Evolutionary conservation across 1,140 invertebrate genomes (phyloP), one percentile per base, ranked within the genome.

Genomic region (Drosophila melanica): DNA sequence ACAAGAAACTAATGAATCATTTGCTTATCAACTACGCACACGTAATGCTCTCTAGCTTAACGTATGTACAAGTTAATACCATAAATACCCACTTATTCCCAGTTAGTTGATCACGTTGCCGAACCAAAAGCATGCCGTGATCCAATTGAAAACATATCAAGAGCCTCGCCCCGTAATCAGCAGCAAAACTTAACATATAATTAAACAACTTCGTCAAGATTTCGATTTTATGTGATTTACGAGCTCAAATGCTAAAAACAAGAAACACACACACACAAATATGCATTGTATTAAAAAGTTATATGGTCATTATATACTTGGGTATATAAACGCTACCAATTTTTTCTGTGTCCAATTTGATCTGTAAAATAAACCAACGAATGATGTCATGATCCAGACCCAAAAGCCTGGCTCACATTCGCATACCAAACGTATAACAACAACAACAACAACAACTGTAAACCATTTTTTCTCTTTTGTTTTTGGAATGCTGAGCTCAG

Each of bases 341-440:
- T 27, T 35, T 72, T 35, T 45, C 42, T 37, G 41, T 27, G 18
- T 18, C 8, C 16, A 8, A 55, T 30, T 66, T 20, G 0, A 35
- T 44, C 57, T 76, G 45, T 64, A 70, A 68, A 68, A 44, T 72
- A 57, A 81, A 23, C 59, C 67, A 53, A 73, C 37, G 53, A 48
- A 89, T 87, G 82, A 87, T 87, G 82, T 87, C 82, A 87, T 89
- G 50, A 60, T 67, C 64, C 48, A 44, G 66, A 47, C 37, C 47
- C 54, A 58, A 65, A 63, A 72, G 30, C 42, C 48, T 48, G 76
- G 79, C 81, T 89, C 79, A 79, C 71, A 65, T 75, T 55, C 55
- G 44, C 55, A 63, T 48, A 66, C 54, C 47, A 42, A 44, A 35
- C 6, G 27, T 7, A 27, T 27, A 27, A 27, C 27, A 27, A 51